A percentile compares a stretch with the other conserved stretches of the same genome.
Conservation (phyloP, 2,797 vertebrate species). For the Eleutherodactylus coqui region DNA sequence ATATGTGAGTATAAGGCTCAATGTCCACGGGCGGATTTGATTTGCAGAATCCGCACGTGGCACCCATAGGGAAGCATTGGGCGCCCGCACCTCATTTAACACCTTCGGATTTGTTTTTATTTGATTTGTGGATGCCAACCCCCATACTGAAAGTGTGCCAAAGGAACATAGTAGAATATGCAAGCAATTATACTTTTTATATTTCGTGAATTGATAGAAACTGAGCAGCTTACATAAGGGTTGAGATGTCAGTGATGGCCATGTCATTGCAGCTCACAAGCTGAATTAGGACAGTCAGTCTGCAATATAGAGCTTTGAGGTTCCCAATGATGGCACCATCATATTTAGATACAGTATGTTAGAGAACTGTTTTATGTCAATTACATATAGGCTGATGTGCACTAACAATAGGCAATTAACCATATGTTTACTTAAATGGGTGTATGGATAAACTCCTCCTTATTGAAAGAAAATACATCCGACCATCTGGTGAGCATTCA, state of each 20-base stretch:
- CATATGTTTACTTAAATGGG: neutral
- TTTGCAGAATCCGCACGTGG: no score
- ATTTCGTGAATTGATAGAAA: neutral
- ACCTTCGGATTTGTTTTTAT: no score
- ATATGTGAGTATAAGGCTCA: no score
- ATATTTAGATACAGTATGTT: neutral
- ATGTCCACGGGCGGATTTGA: no score
- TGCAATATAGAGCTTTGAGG: neutral
- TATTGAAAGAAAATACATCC: neutral
- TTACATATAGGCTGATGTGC: neutral
- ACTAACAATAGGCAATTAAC: neutral
- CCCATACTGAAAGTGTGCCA: neutral
- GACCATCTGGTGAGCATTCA: conserved; percentile 29
- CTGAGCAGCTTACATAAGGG: neutral
- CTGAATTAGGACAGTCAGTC: neutral
- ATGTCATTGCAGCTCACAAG: neutral
- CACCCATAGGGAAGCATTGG: no score
- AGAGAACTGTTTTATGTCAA: neutral
- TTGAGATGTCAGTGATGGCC: neutral
- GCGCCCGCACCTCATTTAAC: no score
- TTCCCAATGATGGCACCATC: neutral
- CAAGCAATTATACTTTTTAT: neutral
- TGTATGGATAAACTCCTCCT: conserved; percentile 3
- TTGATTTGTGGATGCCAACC: no score
- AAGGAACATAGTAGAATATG: neutral